Evolutionary conservation across 2,888 invertebrate species (phyloP).

Genomic region (Thera britannica): DNA sequence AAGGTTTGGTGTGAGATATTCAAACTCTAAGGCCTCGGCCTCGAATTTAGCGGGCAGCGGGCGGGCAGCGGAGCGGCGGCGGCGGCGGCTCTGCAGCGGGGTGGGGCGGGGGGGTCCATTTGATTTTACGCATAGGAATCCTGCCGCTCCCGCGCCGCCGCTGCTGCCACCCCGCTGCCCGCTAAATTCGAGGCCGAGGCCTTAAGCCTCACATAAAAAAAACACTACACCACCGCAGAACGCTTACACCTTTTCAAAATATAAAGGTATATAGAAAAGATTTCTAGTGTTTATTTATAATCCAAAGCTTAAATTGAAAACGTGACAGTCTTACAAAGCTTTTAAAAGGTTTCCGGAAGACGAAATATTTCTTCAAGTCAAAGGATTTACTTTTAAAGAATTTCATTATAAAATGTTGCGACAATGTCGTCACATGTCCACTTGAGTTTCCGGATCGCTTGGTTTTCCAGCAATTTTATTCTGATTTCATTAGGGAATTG

Average conservation of each 20-base stretch:
- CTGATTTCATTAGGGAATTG: conserved; percentile 34
- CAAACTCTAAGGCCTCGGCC: too few relatives aligned
- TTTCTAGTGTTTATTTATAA: not conserved
- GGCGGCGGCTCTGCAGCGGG: too few relatives aligned
- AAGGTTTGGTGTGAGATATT: too few relatives aligned
- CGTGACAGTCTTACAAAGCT: conserved; percentile 5
- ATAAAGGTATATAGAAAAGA: not conserved
- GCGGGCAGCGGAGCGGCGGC: too few relatives aligned
- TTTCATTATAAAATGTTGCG: conserved; percentile 22
- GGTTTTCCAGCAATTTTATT: conserved; percentile 24
- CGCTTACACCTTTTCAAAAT: not conserved
- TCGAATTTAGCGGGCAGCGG: too few relatives aligned
- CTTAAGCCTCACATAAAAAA: too few relatives aligned
- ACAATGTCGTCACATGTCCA: conserved; percentile 25
- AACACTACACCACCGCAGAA: too few relatives aligned
- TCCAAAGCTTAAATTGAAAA: conserved; percentile 8
- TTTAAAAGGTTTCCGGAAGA: conserved; percentile 5
- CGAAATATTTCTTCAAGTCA: conserved; percentile 12
- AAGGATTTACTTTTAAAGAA: conserved; percentile 16
- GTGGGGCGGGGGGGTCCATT: too few relatives aligned
- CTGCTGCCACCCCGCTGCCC: too few relatives aligned
- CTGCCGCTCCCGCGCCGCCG: too few relatives aligned
- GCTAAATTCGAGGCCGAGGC: too few relatives aligned
- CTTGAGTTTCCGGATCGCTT: conserved; percentile 19
- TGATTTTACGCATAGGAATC: too few relatives aligned